Conservation (phyloP, 2,888 invertebrate genomes). For the Heliconius charithonia region DNA sequence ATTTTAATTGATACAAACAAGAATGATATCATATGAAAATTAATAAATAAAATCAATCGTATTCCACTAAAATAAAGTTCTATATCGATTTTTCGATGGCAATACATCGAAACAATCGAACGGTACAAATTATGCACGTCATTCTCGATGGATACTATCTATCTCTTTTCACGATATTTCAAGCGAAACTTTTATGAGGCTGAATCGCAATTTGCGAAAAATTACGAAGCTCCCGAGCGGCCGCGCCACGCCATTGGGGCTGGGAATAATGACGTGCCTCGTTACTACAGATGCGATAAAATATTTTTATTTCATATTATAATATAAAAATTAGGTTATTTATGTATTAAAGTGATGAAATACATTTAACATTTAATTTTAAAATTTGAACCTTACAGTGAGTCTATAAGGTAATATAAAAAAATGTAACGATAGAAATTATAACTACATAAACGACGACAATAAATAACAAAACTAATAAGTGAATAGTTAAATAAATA, state of each 20-base stretch:
- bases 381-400: neutral
- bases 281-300: conserved; percentile 29
- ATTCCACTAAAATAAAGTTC: conserved; percentile 1
- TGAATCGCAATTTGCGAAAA: conserved; percentile 33
- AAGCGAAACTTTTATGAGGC: conserved; percentile 32
- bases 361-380: neutral
- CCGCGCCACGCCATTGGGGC: conserved; percentile 19
- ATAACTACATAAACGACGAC: neutral
- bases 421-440: neutral
- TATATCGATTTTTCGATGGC: neutral
- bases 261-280: conserved; percentile 32
- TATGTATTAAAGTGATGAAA: neutral
- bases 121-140: conserved; percentile 32
- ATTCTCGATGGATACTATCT: conserved; percentile 13
- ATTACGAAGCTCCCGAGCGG: conserved; percentile 27
- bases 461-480: neutral
- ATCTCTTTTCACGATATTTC: conserved; percentile 27
- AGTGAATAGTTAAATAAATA: neutral
- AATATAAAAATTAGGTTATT: neutral
- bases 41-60: neutral
- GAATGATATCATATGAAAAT: neutral
- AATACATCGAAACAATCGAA: conserved; percentile 10
- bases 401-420: neutral
- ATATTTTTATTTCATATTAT: conserved; percentile 19
- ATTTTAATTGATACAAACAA: conserved; percentile 26